Evolutionary conservation across 2,113 vertebrate genomes (phyloP).

Genomic region (Micronisus gabar): DNA sequence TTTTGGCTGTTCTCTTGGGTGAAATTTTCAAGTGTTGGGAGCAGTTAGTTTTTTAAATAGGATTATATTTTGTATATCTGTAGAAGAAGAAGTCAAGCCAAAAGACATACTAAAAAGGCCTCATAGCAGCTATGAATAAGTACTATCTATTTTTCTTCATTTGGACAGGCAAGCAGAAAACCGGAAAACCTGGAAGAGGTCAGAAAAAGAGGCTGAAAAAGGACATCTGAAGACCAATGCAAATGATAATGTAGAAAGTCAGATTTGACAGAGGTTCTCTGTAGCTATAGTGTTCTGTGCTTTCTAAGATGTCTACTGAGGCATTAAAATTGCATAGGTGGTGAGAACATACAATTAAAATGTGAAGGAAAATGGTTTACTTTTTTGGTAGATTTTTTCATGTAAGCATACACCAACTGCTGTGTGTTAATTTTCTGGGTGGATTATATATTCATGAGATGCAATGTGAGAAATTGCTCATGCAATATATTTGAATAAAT

Average conservation of each 20-base stretch:
- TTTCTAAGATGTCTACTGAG: background rate
- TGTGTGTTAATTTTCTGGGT: background rate
- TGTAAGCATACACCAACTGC: background rate
- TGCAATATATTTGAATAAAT: background rate
- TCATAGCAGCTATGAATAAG: background rate
- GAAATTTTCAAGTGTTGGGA: background rate
- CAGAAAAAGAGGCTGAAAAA: background rate
- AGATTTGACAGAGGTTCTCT: background rate
- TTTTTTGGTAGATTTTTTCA: background rate
- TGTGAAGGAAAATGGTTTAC: background rate
- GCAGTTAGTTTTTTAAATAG: background rate
- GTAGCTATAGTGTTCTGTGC: background rate
- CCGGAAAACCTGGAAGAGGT: background rate
- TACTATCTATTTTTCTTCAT: background rate
- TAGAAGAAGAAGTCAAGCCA: background rate
- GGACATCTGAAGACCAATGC: background rate
- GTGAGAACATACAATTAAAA: background rate
- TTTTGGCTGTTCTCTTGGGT: background rate
- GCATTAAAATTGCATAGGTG: background rate
- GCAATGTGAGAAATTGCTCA: background rate
- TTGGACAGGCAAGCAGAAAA: background rate
- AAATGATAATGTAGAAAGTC: background rate
- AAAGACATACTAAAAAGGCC: background rate
- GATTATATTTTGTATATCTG: background rate
- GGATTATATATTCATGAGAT: conserved; percentile 22